Conservation (phyloP, 1,140 invertebrate genomes). For the Polypedilum pembai region DNA sequence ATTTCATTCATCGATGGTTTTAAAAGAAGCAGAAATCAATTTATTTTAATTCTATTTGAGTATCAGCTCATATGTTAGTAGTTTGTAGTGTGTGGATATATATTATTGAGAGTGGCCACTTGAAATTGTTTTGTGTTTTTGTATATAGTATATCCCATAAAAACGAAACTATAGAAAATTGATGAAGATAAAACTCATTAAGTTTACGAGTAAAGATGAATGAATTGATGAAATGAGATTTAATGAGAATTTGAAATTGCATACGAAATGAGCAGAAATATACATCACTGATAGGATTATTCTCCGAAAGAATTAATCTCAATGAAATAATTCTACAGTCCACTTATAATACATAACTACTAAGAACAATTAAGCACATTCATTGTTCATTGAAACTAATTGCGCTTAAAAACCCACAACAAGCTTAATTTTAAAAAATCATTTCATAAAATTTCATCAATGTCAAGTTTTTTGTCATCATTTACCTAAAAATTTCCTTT, state of each 20-base stretch:
- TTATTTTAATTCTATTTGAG: constrained; percentile 28
- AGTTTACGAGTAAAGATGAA: constrained; percentile 4
- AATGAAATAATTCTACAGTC: too few relatives aligned
- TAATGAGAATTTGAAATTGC: background rate
- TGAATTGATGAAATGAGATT: background rate
- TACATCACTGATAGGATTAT: too few relatives aligned
- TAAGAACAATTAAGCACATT: too few relatives aligned
- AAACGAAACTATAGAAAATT: background rate
- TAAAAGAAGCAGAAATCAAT: constrained; percentile 23
- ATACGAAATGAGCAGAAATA: background rate
- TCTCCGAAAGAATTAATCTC: too few relatives aligned
- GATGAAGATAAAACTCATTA: constrained; percentile 13
- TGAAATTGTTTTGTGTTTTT: constrained; percentile 9
- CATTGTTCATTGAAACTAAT: too few relatives aligned
- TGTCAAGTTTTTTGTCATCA: too few relatives aligned
- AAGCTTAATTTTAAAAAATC: too few relatives aligned
- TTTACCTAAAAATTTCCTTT: constrained; percentile 20
- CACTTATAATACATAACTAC: too few relatives aligned
- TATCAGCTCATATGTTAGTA: background rate
- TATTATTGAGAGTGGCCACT: constrained; percentile 11
- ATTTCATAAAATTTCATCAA: too few relatives aligned
- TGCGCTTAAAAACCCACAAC: too few relatives aligned
- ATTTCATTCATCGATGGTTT: background rate
- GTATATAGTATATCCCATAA: constrained; percentile 1
- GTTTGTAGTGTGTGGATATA: background rate